Base-by-base conservation (phyloP, 2,888 invertebrate genomes). In the Nomada ferruginata region DNA sequence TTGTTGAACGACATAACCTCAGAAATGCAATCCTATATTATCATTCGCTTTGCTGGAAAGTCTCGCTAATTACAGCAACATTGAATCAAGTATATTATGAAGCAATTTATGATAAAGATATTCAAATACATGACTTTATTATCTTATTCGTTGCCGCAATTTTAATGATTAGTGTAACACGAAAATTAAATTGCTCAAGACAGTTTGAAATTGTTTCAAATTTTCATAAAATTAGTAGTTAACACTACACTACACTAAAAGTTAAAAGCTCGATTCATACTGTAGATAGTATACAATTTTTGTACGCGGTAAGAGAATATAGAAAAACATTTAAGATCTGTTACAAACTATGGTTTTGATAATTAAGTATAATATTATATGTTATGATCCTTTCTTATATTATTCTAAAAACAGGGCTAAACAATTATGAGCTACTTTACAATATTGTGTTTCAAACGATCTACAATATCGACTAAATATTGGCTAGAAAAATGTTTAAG, bases 381-480 rank as follows among this genome's bases (percentile, higher is more conserved):
- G 20, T 42, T 76, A 55, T 70, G 42, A 66, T 13, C 29, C 13
- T 13, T 15, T 47, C 47, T 79, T 76, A 11, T 68, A 64, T 63
- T 61, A 23, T 61, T 69, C 26, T 23, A 66, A 60, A 69, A 63
- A 66, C 71, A 90, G 87, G 76, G 76, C 70, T 53, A 57, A 76
- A 68, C 75, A 84, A 90, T 85, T 80, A 92, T 92, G 92, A 92
- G 85, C 78, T 90, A 85, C 57, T 88, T 87, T 64, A 65, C 85
- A 29, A 65, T 92, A 74, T 72, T 87, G 36, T 87, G 84, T 18
- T 84, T 89, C 26, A 86, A 83, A 61, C 86, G 83, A 47, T 86
- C 85, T 10, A 79, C 79, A 83, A 69, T 76, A 18, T 61, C 86
- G 11, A 91, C 90, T 50, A 91, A 79, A 84, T 88, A 74, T 70